Evolutionary conservation across 1,140 invertebrate species (phyloP).

Genomic region (Trichonephila clavata): DNA sequence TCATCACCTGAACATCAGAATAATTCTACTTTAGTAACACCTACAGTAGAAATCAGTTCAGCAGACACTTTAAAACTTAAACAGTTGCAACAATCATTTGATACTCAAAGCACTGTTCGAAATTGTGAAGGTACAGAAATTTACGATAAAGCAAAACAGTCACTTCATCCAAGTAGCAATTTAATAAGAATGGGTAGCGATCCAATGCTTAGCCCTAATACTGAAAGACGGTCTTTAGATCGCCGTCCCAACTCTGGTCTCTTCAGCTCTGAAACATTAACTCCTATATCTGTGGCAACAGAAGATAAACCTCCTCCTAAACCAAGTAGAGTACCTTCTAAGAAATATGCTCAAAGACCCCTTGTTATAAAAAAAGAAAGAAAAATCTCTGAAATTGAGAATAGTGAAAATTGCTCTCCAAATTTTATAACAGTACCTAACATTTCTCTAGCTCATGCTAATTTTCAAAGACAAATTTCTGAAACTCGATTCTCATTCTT

Average conservation of each 20-base stretch:
- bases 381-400: not conserved
- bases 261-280: slow-evolving; percentile 10
- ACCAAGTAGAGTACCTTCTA: slow-evolving; percentile 85
- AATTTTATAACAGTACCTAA: slow-evolving; percentile 32
- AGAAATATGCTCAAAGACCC: slow-evolving; percentile 57
- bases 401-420: not conserved
- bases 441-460: not conserved
- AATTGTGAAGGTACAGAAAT: not conserved
- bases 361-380: slow-evolving; percentile 23
- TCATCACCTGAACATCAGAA: not conserved
- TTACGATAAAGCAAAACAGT: not conserved
- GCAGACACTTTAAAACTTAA: not conserved
- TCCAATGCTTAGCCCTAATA: slow-evolving; percentile 82
- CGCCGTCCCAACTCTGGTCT: slow-evolving; percentile 74
- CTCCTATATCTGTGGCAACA: not conserved
- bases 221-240: slow-evolving; percentile 79
- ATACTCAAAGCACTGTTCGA: not conserved
- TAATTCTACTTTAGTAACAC: not conserved
- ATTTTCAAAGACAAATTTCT: slow-evolving; percentile 45
- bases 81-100: not conserved
- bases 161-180: slow-evolving; percentile 39
- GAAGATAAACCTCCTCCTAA: slow-evolving; percentile 85
- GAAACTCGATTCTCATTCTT: slow-evolving; percentile 71
- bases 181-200: slow-evolving; percentile 83
- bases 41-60: not conserved